phyloP scores from a whole-genome alignment of 1,140 invertebrate genomes.

The Agraylea sexmaculata region DNA sequence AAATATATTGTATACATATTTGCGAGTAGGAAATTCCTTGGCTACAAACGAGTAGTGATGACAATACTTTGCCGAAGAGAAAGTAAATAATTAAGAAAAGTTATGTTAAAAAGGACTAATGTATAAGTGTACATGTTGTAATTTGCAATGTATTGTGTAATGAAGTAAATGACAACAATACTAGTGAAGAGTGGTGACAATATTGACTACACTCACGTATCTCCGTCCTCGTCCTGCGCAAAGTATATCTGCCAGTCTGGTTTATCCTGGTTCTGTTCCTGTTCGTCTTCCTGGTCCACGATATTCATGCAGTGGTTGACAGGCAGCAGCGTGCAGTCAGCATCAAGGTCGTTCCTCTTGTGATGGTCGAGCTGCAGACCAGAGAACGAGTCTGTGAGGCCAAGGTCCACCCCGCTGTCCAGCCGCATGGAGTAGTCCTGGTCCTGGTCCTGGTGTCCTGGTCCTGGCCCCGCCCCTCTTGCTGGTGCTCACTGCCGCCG shows the following conservation, averaged over 20 bases:
- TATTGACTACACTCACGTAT: slow-evolving; percentile 60
- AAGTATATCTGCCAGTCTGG: slow-evolving; percentile 43
- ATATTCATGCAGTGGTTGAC: slow-evolving; percentile 17
- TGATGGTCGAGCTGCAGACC: slow-evolving; percentile 33
- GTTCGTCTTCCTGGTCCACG: slow-evolving; percentile 6
- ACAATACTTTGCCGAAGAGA: too few relatives aligned
- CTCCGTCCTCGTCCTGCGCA: slow-evolving; percentile 49
- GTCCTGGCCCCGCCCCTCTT: background rate
- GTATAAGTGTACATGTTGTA: too few relatives aligned
- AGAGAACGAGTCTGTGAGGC: slow-evolving; percentile 39
- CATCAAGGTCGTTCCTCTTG: slow-evolving; percentile 25
- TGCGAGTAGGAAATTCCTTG: too few relatives aligned
- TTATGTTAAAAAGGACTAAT: too few relatives aligned
- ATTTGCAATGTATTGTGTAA: too few relatives aligned
- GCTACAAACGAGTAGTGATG: too few relatives aligned
- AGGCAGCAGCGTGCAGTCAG: slow-evolving; percentile 10
- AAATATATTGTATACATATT: too few relatives aligned
- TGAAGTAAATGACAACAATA: too few relatives aligned
- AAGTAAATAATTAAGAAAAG: too few relatives aligned
- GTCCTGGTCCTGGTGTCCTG: slow-evolving; percentile 9
- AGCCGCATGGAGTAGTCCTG: too few relatives aligned
- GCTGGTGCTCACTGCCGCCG: slow-evolving; percentile 2
- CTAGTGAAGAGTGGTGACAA: too few relatives aligned
- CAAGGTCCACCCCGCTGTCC: slow-evolving; percentile 43
- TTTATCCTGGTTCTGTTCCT: slow-evolving; percentile 19